These are phyloP conservation scores for Heliconius hortense DNA, from an alignment of 2,888 invertebrate species.

Conservation along the genomic window DNA sequence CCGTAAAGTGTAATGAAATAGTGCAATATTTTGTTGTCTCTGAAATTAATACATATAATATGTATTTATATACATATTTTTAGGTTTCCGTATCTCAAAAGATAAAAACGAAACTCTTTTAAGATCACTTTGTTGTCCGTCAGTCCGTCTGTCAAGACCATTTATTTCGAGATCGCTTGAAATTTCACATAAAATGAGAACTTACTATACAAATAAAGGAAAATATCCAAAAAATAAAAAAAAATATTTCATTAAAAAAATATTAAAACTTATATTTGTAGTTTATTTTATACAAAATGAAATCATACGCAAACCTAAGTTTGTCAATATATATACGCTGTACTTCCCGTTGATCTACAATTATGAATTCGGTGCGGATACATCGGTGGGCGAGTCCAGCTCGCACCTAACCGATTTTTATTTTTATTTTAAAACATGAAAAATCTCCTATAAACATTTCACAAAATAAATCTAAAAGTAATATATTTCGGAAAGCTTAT, in stretches of 20 bases:
- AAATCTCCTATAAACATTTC: background rate
- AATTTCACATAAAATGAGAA: no score
- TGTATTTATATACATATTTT: no score
- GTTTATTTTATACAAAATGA: background rate
- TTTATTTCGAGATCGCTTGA: no score
- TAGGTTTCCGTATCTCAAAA: no score
- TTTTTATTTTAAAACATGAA: background rate
- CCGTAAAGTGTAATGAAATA: background rate
- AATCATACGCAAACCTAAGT: background rate
- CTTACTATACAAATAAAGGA: no score
- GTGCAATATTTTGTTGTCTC: background rate
- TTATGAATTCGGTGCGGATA: background rate
- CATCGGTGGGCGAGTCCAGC: background rate
- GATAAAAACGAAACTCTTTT: no score
- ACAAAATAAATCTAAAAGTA: background rate
- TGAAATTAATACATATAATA: background rate
- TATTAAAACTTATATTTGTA: background rate
- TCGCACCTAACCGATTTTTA: no score
- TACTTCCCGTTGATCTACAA: background rate
- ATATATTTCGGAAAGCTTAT: slow-evolving; percentile 22
- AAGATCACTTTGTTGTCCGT: no score
- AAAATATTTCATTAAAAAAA: background rate
- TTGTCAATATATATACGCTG: background rate
- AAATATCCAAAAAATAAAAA: no score
- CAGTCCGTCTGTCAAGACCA: no score